Base-by-base conservation (phyloP, 1,140 invertebrate genomes). In the Nixonia krombeini region DNA sequence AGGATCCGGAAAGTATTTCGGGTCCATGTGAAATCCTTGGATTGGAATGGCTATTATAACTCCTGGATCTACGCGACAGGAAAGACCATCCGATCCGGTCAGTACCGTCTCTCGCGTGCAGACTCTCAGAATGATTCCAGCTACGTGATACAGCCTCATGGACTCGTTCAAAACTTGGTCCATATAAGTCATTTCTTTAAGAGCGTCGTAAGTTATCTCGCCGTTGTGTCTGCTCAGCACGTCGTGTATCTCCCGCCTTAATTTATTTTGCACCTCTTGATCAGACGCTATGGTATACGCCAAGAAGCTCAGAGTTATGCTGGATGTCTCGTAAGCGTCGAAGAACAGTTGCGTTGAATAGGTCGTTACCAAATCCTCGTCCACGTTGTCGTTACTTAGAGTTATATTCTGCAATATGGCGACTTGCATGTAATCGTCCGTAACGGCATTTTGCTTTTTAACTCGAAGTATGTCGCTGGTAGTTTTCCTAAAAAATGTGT, bases 121-220 rank as follows among this genome's bases (percentile, higher is more conserved):
- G 7, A 61, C 53, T 31, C 82, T 74, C 29, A 66, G 55, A 6
- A 82, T 29, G 1, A 59, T 29, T 0, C 72, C 56, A 4, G 66
- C 61, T 0, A 78, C 75, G 10, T 85, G 76, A 53, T 75, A 75
- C 4, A 81, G 46, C 1, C 86, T 70, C 55, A 85, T 56, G 0
- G 83, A 83, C 47, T 87, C 86, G 52, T 81, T 71, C 13, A 88
- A 74, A 7, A 88, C 85, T 67, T 87, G 85, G 58, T 86, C 81
- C 65, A 91, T 67, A 55, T 88, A 89, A 0, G 79, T 82, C 80
- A 92, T 85, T 12, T 88, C 85, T 9, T 83, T 75, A 0, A 91
- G 49, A n/a, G 81, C 80, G 8, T 90, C 88, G 64, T 88, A 90
- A 23, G 82, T 87, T 0, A 90, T 55, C 56, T 86, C 65, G 1